Conservation (phyloP, 1,140 invertebrate genomes). For the Probaryconus sp. region DNA sequence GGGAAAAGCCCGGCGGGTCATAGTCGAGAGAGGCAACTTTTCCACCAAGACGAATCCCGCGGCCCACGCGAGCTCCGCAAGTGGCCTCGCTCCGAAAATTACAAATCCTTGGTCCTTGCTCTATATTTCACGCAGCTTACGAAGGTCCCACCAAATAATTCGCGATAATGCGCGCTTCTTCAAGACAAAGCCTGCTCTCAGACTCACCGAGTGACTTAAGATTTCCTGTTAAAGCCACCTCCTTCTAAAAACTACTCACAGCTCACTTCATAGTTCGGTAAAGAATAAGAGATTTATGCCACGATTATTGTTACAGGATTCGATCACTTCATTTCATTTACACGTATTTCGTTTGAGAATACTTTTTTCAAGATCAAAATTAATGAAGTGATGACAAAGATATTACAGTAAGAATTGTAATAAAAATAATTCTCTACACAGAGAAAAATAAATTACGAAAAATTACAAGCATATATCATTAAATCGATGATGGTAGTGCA, state of each 20-base stretch:
- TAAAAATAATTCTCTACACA: too few relatives aligned
- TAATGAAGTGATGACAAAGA: too few relatives aligned
- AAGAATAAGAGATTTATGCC: too few relatives aligned
- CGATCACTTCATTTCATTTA: too few relatives aligned
- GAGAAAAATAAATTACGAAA: too few relatives aligned
- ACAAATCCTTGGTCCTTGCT: slow-evolving; percentile 43
- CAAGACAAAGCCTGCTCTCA: slow-evolving; percentile 15
- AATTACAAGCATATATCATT: too few relatives aligned
- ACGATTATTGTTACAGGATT: not conserved
- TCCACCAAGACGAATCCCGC: not conserved
- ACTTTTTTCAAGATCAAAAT: too few relatives aligned
- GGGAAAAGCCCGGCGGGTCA: not conserved
- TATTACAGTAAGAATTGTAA: too few relatives aligned
- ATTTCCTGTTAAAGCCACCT: slow-evolving; percentile 1
- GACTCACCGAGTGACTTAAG: slow-evolving; percentile 19
- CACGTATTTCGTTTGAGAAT: too few relatives aligned
- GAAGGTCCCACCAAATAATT: slow-evolving; percentile 44
- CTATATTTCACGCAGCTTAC: slow-evolving; percentile 51
- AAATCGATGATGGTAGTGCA: too few relatives aligned
- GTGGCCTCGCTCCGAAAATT: slow-evolving; percentile 52
- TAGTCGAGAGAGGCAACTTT: slow-evolving; percentile 1
- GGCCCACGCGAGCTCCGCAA: slow-evolving; percentile 31
- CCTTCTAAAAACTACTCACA: too few relatives aligned
- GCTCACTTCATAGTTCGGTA: too few relatives aligned
- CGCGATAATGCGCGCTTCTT: slow-evolving; percentile 36